Evolutionary conservation across 2,888 invertebrate genomes (phyloP), one percentile per base, ranked within the genome.

Genomic region (Synanthedon vespiformis): DNA sequence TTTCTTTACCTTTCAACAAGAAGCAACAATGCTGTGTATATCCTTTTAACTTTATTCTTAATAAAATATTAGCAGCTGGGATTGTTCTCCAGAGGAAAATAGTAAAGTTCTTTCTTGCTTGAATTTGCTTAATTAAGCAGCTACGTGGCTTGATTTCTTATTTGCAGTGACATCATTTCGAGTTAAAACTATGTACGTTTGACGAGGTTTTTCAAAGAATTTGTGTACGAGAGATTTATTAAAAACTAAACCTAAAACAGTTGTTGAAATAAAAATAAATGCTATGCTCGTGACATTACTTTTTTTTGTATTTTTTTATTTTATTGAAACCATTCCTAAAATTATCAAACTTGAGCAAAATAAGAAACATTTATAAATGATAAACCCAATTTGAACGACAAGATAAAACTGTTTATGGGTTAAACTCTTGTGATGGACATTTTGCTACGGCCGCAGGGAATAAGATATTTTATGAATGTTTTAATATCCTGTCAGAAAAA

Each of bases 401-500:
- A 44, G 44, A 44, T 44, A 44, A 34, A 44, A 44, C 44, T 13
- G 13, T 13, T 44, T 44, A 16, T 16, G 18, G 48, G 22, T 48
- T 16, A 18, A 48, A 11, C 8, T 16, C 8, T 48, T 11, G 48
- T 48, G 16, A 48, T 48, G 22, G 44, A 47, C 47, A 34, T 47
- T 44, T 51, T 47, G 27, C 40, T 47, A 47, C 44, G 48, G 40
- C 48, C 48, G 48, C 49, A 18, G 16, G 48, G 16, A 48, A 48
- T 57, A 60, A 64, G 50, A 68, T 61, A 61, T 66, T 67, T 63
- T 58, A 57, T 63, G 57, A 63, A 63, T 62, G 63, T 51, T 68
- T 70, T 69, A 73, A 71, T 72, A 72, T 70, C 65, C 65, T 63
- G 67, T 67, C 67, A 65, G 62, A 65, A 64, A 73, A 70, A 72